A percentile compares a stretch with the other conserved stretches of the same genome.
phyloP scores from a whole-genome alignment of 2,113 vertebrate species.

The Peromyscus maniculatus region DNA sequence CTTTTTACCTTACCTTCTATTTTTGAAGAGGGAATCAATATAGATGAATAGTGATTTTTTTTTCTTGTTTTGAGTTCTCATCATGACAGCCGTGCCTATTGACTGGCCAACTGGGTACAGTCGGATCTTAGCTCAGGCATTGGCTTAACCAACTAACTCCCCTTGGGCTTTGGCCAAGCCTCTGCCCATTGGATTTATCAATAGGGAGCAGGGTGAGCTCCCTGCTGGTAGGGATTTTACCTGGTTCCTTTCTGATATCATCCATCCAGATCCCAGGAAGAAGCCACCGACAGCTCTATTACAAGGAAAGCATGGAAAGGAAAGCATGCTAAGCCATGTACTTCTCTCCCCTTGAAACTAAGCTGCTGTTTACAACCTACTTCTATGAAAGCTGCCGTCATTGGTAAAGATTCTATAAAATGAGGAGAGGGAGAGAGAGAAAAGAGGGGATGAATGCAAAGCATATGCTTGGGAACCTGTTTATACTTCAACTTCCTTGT shows the following conservation, averaged over 20 bases:
- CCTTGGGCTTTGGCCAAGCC: neutral
- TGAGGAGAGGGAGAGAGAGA: neutral
- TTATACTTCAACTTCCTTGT: conserved; percentile 7
- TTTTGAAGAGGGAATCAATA: conserved; percentile 15
- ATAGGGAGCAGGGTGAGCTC: neutral
- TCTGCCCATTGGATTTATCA: conserved; percentile 44
- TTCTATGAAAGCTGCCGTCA: neutral
- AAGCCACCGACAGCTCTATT: neutral
- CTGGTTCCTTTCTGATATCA: neutral
- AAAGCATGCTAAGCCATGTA: neutral
- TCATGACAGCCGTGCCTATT: neutral
- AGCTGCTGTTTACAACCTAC: neutral
- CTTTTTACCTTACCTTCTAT: conserved; percentile 8
- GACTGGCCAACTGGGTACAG: neutral
- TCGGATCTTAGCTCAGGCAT: neutral
- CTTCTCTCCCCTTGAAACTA: neutral
- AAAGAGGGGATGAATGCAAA: neutral
- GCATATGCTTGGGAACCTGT: neutral
- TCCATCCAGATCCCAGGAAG: neutral
- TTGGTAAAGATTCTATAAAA: neutral
- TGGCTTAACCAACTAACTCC: neutral
- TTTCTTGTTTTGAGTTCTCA: conserved; percentile 5
- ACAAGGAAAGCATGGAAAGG: neutral
- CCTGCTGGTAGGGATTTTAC: neutral
- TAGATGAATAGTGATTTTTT: no score